Conservation (phyloP, 2,888 invertebrate species). For the Tetropium fuscum region DNA sequence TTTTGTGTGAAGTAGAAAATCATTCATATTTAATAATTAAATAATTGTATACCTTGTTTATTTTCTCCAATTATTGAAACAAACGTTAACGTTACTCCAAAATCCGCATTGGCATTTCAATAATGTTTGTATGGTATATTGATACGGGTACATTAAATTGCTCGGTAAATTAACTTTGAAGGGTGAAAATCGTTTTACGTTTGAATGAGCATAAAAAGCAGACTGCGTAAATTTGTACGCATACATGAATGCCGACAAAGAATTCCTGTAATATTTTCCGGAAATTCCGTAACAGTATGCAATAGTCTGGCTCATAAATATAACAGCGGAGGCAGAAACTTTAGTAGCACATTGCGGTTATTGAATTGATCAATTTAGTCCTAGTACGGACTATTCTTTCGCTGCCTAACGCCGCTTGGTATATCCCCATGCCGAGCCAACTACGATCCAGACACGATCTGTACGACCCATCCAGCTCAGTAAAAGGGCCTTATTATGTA, state of each 20-base stretch:
- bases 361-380: conserved; percentile 67
- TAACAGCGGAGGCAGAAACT: conserved; percentile 63
- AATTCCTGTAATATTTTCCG: conserved; percentile 30
- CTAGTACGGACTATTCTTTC: conserved; percentile 63
- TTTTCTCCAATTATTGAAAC: too few species aligned
- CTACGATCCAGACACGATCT: conserved; percentile 62
- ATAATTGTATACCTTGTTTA: too few species aligned
- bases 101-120: too few species aligned
- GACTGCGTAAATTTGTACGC: conserved; percentile 18
- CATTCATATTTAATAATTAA: too few species aligned
- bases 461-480: conserved; percentile 63
- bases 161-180: too few species aligned
- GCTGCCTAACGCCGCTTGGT: conserved; percentile 55
- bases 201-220: background rate
- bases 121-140: too few species aligned
- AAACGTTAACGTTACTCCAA: too few species aligned
- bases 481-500: conserved; percentile 65
- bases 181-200: background rate
- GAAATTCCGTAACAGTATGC: conserved; percentile 44
- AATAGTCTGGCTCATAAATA: conserved; percentile 62
- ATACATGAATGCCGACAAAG: conserved; percentile 12
- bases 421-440: conserved; percentile 51
- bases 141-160: too few species aligned
- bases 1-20: too few species aligned
- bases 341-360: conserved; percentile 66